Percentiles rank a stretch among this genome's conserved stretches.
Evolutionary conservation across 2,113 vertebrate genomes (phyloP).

Genomic region (Coreoperca whiteheadi): DNA sequence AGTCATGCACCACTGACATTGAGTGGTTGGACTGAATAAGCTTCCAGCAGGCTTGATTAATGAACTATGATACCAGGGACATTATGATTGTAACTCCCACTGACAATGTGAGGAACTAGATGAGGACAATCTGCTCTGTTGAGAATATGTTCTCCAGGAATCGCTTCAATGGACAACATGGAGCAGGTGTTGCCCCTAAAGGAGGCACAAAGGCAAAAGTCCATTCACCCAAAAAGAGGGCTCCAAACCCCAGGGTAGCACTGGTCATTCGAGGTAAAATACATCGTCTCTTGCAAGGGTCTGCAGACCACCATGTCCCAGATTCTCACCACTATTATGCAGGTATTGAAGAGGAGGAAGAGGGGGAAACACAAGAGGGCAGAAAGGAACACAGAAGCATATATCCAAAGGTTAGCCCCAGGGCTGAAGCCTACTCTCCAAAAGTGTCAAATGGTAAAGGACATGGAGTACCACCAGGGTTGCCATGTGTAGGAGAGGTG

Average conservation of each 20-base stretch:
- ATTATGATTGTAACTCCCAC: constrained; percentile 45
- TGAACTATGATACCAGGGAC: constrained; percentile 26
- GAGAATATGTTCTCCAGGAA: constrained; percentile 88
- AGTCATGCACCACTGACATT: constrained; percentile 55
- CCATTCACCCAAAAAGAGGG: constrained; percentile 82
- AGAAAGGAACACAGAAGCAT: constrained; percentile 53
- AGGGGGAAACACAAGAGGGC: constrained; percentile 50
- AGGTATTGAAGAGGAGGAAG: constrained; percentile 83
- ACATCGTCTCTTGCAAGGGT: constrained; percentile 90
- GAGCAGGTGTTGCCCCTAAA: constrained; percentile 80
- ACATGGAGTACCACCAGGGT: constrained; percentile 55
- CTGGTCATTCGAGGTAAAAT: constrained; percentile 88
- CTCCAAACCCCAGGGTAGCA: constrained; percentile 85
- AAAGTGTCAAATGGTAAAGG: constrained; percentile 73
- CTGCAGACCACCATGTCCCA: constrained; percentile 82
- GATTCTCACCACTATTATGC: constrained; percentile 82
- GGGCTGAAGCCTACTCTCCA: constrained; percentile 57
- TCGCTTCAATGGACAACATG: constrained; percentile 87
- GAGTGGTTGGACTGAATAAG: constrained; percentile 21
- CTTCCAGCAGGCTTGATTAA: constrained; percentile 19
- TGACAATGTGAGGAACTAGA: constrained; percentile 46
- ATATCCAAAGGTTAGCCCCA: constrained; percentile 47
- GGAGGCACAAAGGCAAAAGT: constrained; percentile 82
- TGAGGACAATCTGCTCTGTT: constrained; percentile 35
- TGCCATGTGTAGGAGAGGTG: constrained; percentile 82